Evolutionary conservation across 2,113 vertebrate genomes (phyloP).

Genomic region (Platichthys stellatus): DNA sequence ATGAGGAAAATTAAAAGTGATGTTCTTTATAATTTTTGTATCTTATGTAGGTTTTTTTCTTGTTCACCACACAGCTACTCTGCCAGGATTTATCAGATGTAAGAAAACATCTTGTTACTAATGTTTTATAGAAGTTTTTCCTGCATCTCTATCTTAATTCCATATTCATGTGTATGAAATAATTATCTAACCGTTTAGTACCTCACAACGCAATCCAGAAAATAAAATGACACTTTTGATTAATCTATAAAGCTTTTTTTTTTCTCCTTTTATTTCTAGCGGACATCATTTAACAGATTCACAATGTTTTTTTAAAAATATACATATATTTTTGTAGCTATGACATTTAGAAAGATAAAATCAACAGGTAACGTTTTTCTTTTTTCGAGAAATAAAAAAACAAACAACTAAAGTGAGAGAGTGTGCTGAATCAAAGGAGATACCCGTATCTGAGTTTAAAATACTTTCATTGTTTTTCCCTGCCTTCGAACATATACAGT

Average conservation of each 20-base stretch:
- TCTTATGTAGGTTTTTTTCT: background rate
- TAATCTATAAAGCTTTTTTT: conserved; percentile 84
- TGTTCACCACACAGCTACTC: conserved; percentile 1
- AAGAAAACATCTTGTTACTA: too few relatives aligned
- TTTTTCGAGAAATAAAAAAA: conserved; percentile 67
- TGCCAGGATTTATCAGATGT: too few relatives aligned
- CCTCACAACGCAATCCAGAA: background rate
- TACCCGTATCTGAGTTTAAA: conserved; percentile 87
- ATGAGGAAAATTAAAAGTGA: conserved; percentile 9
- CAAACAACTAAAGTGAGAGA: conserved; percentile 82
- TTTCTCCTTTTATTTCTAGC: conserved; percentile 84
- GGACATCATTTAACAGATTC: conserved; percentile 85
- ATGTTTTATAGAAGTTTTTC: too few relatives aligned
- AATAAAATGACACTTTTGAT: conserved; percentile 67
- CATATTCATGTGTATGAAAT: background rate
- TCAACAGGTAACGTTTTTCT: conserved; percentile 69
- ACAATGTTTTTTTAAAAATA: conserved; percentile 87
- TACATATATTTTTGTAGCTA: conserved; percentile 84
- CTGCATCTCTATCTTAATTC: background rate
- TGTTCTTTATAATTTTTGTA: conserved; percentile 15
- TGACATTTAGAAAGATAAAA: conserved; percentile 85
- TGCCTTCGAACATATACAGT: conserved; percentile 81
- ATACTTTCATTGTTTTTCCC: conserved; percentile 80
- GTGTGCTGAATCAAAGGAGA: conserved; percentile 85
- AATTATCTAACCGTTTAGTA: background rate